Conservation (phyloP, 1,140 invertebrate species). For the Halictus rubicundus region DNA sequence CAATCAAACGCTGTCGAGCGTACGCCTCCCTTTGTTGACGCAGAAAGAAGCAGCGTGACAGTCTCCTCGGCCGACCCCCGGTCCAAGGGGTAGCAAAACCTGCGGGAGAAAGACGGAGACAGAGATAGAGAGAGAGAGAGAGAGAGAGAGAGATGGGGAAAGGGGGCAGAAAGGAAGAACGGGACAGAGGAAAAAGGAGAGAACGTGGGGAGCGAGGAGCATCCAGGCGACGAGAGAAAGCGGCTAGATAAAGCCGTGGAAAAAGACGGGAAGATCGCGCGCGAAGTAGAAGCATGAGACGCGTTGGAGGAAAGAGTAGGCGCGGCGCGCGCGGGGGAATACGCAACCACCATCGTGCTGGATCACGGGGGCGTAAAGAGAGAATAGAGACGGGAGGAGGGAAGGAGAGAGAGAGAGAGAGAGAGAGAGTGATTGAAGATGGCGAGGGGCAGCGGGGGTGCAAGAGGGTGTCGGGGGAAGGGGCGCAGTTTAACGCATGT, state of each 20-base stretch:
- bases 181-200: conserved; percentile 34
- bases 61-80: conserved; percentile 43
- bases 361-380: conserved; percentile 71
- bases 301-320: too few relatives aligned
- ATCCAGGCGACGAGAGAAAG: too few relatives aligned
- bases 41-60: conserved; percentile 74
- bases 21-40: conserved; percentile 71
- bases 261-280: too few relatives aligned
- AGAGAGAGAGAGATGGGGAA: conserved; percentile 18
- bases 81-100: conserved; percentile 31
- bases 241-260: too few relatives aligned
- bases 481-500: conserved; percentile 78
- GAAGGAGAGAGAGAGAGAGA: conserved; percentile 37
- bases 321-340: conserved; percentile 21
- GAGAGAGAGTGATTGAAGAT: conserved; percentile 36
- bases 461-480: conserved; percentile 40
- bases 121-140: background rate
- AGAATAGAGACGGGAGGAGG: conserved; percentile 50
- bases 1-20: conserved; percentile 47
- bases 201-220: background rate
- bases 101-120: conserved; percentile 35
- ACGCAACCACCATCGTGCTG: conserved; percentile 67
- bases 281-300: too few relatives aligned
- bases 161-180: conserved; percentile 8
- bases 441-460: conserved; percentile 17